Percentiles rank a stretch among this genome's conserved stretches.
phyloP scores from a whole-genome alignment of 2,888 invertebrate genomes.

The Sphinx pinastri region DNA sequence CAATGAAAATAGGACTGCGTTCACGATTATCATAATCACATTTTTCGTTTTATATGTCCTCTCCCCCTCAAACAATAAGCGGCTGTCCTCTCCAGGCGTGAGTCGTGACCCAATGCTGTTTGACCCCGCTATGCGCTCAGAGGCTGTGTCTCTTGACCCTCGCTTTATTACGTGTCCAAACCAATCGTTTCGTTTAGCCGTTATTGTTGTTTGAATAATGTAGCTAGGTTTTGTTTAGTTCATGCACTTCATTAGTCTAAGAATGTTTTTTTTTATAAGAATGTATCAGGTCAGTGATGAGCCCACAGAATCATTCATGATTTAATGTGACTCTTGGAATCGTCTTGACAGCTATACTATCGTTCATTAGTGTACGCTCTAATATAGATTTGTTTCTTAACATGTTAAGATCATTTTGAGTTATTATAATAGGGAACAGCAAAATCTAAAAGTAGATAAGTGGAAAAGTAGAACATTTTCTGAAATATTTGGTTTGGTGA shows the following conservation, averaged over 20 bases:
- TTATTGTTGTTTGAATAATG: constrained; percentile 12
- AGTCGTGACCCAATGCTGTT: constrained; percentile 15
- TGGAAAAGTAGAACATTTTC: no score
- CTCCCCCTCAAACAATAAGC: neutral
- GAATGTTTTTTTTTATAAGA: no score
- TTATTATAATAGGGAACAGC: no score
- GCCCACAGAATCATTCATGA: no score
- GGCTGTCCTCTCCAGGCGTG: constrained; percentile 4
- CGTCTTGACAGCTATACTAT: no score
- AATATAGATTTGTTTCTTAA: no score
- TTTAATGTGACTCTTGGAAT: no score
- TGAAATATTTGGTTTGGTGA: no score
- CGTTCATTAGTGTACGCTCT: no score
- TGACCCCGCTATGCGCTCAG: constrained; percentile 9
- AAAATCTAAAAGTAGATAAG: no score
- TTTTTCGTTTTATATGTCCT: constrained; percentile 16
- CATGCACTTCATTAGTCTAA: neutral
- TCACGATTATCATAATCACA: constrained; percentile 9
- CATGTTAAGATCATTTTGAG: no score
- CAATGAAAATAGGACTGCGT: neutral
- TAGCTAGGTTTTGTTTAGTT: neutral
- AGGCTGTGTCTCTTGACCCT: constrained; percentile 1
- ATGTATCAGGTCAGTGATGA: no score
- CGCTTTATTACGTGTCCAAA: constrained; percentile 11
- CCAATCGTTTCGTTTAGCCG: constrained; percentile 11